phyloP scores from a whole-genome alignment of 2,888 invertebrate genomes.

The Plemyria rubiginata region DNA sequence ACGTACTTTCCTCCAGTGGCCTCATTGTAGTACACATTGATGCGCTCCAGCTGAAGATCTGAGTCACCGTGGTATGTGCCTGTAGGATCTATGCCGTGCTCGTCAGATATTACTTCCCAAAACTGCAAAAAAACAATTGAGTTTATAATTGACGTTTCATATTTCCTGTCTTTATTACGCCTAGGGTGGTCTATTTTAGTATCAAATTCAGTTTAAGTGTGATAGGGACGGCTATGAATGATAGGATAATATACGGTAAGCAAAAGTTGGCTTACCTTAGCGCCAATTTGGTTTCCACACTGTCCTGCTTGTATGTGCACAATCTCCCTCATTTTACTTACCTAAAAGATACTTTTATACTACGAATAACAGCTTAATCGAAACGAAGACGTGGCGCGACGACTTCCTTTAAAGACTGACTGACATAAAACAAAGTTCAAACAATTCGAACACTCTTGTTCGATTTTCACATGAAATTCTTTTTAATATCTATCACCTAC shows the following conservation, averaged over 20 bases:
- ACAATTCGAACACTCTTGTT: neutral
- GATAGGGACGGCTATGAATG: too few relatives aligned
- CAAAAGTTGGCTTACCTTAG: constrained; percentile 63
- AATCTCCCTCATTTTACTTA: constrained; percentile 89
- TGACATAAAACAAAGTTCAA: neutral
- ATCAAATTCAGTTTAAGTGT: too few relatives aligned
- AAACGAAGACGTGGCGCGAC: constrained; percentile 49
- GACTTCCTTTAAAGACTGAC: neutral
- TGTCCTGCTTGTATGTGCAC: constrained; percentile 92
- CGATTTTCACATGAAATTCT: neutral
- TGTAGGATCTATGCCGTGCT: constrained; percentile 90
- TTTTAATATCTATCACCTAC: neutral
- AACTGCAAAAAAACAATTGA: constrained; percentile 78
- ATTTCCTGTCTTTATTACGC: too few relatives aligned
- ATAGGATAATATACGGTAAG: neutral
- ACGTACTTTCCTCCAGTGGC: constrained; percentile 90
- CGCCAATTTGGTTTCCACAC: constrained; percentile 87
- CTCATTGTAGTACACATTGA: constrained; percentile 91
- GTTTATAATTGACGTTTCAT: neutral
- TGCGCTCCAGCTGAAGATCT: constrained; percentile 89
- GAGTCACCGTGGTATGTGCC: constrained; percentile 89
- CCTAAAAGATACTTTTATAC: constrained; percentile 42
- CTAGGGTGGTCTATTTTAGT: too few relatives aligned
- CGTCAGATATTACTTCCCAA: constrained; percentile 94
- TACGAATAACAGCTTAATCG: constrained; percentile 44